Conservation (phyloP, 2,797 vertebrate species). For the Salarias fasciatus region DNA sequence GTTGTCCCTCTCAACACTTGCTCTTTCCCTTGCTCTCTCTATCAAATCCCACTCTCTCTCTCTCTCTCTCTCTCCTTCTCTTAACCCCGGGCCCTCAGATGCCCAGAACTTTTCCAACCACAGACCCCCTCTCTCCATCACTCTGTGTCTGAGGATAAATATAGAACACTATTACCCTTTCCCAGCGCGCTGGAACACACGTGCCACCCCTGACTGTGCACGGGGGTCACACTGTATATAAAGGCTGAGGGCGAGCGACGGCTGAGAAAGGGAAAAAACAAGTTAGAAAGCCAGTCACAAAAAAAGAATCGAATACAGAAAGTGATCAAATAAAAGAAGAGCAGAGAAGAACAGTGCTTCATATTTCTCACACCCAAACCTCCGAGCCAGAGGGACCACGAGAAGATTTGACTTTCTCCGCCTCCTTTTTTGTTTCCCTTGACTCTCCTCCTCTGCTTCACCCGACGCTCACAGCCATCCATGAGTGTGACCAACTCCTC, state of each 20-base stretch:
- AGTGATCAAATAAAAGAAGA: not conserved
- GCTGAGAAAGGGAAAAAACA: conserved; percentile 10
- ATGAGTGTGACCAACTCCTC: conserved; percentile 85
- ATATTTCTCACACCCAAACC: conserved; percentile 7
- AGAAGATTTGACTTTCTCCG: conserved; percentile 43
- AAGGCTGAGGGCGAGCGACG: conserved; percentile 20
- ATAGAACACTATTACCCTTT: conserved; percentile 80
- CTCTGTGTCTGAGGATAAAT: conserved; percentile 75
- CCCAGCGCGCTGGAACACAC: conserved; percentile 67
- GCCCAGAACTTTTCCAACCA: conserved; percentile 78
- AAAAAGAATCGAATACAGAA: not conserved
- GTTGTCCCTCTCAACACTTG: conserved; percentile 52
- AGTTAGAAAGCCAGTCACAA: not conserved
- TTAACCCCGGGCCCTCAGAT: conserved; percentile 69
- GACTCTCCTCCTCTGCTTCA: conserved; percentile 61
- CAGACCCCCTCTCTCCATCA: conserved; percentile 62
- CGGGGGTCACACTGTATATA: conserved; percentile 49
- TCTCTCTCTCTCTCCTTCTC: conserved; percentile 28
- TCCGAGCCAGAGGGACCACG: conserved; percentile 26
- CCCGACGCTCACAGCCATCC: conserved; percentile 66
- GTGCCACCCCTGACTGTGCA: conserved; percentile 46
- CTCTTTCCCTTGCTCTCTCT: conserved; percentile 57
- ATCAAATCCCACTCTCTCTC: conserved; percentile 38
- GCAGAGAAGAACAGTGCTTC: not conserved
- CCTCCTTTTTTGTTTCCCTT: conserved; percentile 51